Evolutionary conservation across 2,113 vertebrate species (phyloP).

Genomic region (Planiliza haematocheilus): DNA sequence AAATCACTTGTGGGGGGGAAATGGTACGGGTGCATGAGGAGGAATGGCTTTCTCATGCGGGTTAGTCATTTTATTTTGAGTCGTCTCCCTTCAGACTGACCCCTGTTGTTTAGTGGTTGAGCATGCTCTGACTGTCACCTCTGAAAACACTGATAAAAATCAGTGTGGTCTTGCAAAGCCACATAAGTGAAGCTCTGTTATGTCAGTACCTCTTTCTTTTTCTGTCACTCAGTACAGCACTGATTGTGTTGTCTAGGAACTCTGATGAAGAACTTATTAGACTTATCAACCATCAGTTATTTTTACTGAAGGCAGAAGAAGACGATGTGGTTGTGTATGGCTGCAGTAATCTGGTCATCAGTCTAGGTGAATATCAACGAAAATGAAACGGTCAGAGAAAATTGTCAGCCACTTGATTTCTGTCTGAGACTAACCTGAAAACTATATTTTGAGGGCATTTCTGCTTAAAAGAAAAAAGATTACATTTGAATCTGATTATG

Average conservation of each 20-base stretch:
- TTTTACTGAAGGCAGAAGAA: not conserved
- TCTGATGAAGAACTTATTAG: not conserved
- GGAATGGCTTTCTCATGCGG: not conserved
- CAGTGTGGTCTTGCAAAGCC: constrained; percentile 50
- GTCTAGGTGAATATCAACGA: too few species aligned
- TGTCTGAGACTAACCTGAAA: too few species aligned
- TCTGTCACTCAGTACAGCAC: not conserved
- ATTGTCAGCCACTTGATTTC: too few species aligned
- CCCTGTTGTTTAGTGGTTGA: not conserved
- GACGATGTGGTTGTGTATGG: too few species aligned
- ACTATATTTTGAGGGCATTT: too few species aligned
- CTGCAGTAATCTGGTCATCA: not conserved
- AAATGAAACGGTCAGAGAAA: too few species aligned
- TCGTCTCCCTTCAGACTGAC: not conserved
- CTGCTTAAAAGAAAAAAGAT: too few species aligned
- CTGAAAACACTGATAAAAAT: constrained; percentile 43
- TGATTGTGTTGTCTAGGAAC: not conserved
- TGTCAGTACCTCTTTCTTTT: not conserved
- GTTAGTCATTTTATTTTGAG: too few species aligned
- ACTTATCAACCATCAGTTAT: not conserved
- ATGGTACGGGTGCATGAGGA: not conserved
- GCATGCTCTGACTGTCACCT: not conserved
- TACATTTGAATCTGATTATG: too few species aligned
- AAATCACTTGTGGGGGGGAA: not conserved
- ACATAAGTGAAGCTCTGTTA: constrained; percentile 25